Evolutionary conservation across 2,797 vertebrate genomes (phyloP), one percentile per base, ranked within the genome.

Genomic region (Enteromius trimaculatus): DNA sequence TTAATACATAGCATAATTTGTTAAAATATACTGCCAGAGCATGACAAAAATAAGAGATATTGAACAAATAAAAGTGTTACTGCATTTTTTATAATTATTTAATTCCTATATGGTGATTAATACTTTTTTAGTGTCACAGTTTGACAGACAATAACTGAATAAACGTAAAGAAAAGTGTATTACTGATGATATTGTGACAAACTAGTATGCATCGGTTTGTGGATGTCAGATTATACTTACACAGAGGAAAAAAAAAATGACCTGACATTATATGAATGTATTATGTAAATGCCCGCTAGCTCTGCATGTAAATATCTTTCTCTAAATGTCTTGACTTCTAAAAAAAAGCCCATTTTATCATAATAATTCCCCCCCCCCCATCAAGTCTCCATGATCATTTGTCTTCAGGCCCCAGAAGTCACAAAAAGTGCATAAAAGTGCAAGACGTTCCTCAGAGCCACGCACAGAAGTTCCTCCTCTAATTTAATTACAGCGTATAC

Each of bases 401-500:
- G 53, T 44, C 79, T 26, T 21, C 17, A 13, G 62, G 39, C 53
- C 65, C 9, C 10, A 81, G 47, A 42, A 60, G 74, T 77, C 84
- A 77, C 3, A 62, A 58, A 47, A 77, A 62, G 26, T 60, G 13
- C 55, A 72, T 19, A 58, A 47, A 77, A 62, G 26, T 60, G 13
- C 55, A 72, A 26, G 39, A 6, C 29, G 1, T 44, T 77, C 29
- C 66, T 78, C 26, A 72, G 23, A 76, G 58, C 58, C n/a, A 53
- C 42, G 37, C 80, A 62, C 44, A 85, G 53, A 71, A 62, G 47
- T 65, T 69, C 77, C 37, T 31, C 2, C 60, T 34, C 47, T 62
- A 83, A 83, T 80, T 77, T 26, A 79, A 83, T 77, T 69, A 60
- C 4, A 34, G 64, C 10, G 0, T 60, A 60, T 47, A 31, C 19